Percentiles rank a stretch among this genome's conserved stretches.
Conservation (phyloP, 2,797 vertebrate genomes). For the Ceyx erithaca region DNA sequence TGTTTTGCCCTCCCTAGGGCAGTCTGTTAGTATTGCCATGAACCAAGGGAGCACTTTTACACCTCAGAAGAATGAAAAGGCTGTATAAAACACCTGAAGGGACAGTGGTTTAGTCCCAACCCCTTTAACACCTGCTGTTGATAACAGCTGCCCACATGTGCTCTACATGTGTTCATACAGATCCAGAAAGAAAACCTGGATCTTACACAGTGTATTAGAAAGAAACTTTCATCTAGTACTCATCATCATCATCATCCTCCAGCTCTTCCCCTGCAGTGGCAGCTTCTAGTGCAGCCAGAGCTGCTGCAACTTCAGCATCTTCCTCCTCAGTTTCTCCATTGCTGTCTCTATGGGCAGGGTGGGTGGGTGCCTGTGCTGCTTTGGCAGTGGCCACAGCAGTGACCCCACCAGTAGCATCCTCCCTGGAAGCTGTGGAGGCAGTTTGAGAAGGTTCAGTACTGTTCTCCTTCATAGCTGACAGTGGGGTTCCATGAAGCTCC, state of each 20-base stretch:
- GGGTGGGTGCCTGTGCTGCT: background rate
- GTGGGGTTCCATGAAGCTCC: background rate
- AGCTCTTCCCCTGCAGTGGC: slow-evolving; percentile 92
- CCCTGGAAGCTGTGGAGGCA: background rate
- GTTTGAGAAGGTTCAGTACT: background rate
- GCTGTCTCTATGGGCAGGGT: background rate
- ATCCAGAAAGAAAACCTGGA: background rate
- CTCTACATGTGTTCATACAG: background rate
- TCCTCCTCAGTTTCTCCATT: slow-evolving; percentile 43
- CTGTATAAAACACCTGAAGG: slow-evolving; percentile 4
- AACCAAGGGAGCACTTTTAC: background rate
- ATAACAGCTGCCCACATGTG: background rate
- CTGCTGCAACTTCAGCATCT: slow-evolving; percentile 92
- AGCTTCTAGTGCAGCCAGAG: slow-evolving; percentile 91
- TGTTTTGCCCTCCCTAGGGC: background rate
- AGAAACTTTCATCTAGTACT: slow-evolving; percentile 17
- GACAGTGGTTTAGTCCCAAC: background rate
- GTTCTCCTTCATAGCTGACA: background rate
- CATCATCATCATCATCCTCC: slow-evolving; percentile 44
- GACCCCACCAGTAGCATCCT: background rate
- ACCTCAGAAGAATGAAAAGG: background rate
- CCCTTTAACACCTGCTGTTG: background rate
- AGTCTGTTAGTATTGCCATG: background rate
- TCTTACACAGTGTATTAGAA: background rate
- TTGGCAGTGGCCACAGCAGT: background rate